Evolutionary conservation across 2,113 vertebrate genomes (phyloP), one percentile per base, ranked within the genome.

Genomic region (Lucifuga dentata): DNA sequence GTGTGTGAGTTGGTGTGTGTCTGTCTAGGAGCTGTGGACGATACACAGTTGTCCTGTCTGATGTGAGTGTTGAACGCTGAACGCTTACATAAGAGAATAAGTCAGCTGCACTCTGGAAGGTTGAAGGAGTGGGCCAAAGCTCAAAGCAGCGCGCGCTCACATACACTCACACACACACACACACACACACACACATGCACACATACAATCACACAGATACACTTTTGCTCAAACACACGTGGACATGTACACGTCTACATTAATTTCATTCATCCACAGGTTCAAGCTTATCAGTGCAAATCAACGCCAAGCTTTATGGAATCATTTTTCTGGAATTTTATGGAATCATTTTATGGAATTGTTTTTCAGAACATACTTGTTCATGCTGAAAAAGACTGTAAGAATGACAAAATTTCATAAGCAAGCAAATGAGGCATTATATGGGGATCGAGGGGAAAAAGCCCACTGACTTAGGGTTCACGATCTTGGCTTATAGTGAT

Each of bases 1-100:
- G 44, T 44, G 46, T 50, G 43, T 35, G 61, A 45, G 71, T 64
- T 67, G 21, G 53, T 23, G 52, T 45, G 39, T 63, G 52, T 41
- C n/a, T 55, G 68, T 81, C 36, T 61, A 33, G 17, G 49, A 79
- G 68, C 51, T 17, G 10, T 76, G 73, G 59, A 68, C 76, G 83
- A 90, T 68, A 75, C 77, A 75, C 88, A 90, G 88, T 84, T 92
- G 90, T 88, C 90, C 81, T 73, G 78, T 88, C 79, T 85, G 77
- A 88, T 86, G 78, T 40, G 59, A 78, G 71, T 58, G 33, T 43
- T 59, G 70, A n/a, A n/a, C n/a, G 67, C 68, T 84, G 74, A 83
- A 58, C 56, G 80, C 77, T 91, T 89, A 78, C 81, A 82, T 88
- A 87, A 90, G 72, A 75, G 38, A 66, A 68, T 73, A 61, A 66